phyloP scores from a whole-genome alignment of 2,888 invertebrate species.

The Camponotus fellah region DNA sequence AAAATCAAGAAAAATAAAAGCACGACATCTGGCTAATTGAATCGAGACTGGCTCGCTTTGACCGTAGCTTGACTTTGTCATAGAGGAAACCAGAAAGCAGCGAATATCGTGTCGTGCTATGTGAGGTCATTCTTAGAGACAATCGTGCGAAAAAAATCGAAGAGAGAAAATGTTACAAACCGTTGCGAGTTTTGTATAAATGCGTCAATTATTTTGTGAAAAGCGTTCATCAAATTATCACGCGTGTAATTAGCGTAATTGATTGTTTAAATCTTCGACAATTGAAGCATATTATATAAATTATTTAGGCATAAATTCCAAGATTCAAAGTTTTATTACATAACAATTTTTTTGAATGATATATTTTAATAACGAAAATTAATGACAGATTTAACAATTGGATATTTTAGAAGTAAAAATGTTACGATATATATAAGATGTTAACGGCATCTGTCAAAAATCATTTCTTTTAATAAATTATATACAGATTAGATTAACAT shows the following conservation, averaged over 20 bases:
- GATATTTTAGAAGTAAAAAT: neutral
- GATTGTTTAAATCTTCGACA: neutral
- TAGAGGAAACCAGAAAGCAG: neutral
- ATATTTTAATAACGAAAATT: neutral
- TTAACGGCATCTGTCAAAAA: neutral
- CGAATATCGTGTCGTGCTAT: neutral
- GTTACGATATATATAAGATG: neutral
- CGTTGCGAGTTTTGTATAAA: neutral
- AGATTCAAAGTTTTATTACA: neutral
- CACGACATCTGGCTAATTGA: slow-evolving; percentile 63
- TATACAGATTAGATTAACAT: neutral
- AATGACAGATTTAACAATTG: slow-evolving; percentile 1
- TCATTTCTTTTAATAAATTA: neutral
- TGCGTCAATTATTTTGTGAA: neutral
- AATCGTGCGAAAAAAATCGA: neutral
- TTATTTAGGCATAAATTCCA: neutral
- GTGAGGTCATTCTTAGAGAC: neutral
- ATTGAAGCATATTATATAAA: neutral
- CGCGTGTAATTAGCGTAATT: neutral
- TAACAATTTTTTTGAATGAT: neutral
- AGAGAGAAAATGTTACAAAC: neutral
- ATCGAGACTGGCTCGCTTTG: slow-evolving; percentile 43
- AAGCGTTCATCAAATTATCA: neutral
- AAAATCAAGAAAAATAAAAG: slow-evolving; percentile 44
- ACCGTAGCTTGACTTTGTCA: slow-evolving; percentile 48